phyloP scores from a whole-genome alignment of 2,113 vertebrate species.

The Cacatua alba region DNA sequence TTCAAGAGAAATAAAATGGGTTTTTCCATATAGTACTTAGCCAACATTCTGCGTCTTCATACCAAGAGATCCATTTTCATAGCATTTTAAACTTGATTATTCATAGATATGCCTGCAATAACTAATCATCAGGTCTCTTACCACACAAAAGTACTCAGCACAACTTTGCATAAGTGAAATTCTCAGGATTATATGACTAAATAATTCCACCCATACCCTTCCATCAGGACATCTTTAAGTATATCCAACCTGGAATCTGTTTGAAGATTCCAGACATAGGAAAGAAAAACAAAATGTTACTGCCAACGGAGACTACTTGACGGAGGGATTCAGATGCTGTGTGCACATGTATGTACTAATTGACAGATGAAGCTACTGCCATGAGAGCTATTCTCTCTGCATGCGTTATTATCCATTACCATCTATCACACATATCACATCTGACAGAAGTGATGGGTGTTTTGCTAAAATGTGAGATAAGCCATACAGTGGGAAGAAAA shows the following conservation, averaged over 20 bases:
- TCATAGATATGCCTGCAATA: not conserved
- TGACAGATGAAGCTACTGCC: not conserved
- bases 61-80: not conserved
- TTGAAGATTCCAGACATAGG: not conserved
- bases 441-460: not conserved
- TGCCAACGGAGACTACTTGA: not conserved
- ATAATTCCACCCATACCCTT: not conserved
- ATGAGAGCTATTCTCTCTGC: fast-evolving
- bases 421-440: not conserved
- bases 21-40: not conserved
- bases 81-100: not conserved
- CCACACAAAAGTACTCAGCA: not conserved
- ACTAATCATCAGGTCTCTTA: not conserved
- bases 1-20: not conserved
- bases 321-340: not conserved
- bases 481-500: not conserved
- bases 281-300: not conserved
- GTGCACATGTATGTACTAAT: fast-evolving
- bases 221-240: not conserved
- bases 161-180: not conserved
- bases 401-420: not conserved
- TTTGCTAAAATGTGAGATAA: not conserved
- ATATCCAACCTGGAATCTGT: not conserved
- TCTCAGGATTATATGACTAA: not conserved
- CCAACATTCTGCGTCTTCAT: not conserved